Conservation (phyloP, 2,113 vertebrate genomes). For the Pangasianodon gigas region DNA sequence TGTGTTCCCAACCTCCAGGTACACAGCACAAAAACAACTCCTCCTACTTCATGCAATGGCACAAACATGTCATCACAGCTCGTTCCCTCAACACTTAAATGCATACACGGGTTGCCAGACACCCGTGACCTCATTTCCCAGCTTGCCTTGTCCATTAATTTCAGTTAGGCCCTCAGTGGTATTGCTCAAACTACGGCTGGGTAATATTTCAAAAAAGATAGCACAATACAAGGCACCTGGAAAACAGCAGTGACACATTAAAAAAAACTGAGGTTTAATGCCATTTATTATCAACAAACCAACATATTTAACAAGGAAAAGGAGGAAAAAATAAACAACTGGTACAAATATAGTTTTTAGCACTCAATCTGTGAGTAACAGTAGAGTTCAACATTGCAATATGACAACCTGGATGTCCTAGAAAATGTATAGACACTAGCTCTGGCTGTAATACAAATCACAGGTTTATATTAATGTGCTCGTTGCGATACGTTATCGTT, state of each 20-base stretch:
- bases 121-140: constrained; percentile 25
- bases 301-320: not conserved
- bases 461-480: not conserved
- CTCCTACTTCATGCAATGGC: constrained; percentile 18
- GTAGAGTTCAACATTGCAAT: not conserved
- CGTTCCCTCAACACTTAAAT: constrained; percentile 3
- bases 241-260: not conserved
- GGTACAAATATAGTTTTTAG: not conserved
- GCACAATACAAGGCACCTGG: not conserved
- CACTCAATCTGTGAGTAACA: not conserved
- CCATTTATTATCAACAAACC: not conserved
- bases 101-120: not conserved
- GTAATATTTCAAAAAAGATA: constrained; percentile 8
- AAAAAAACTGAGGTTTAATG: not conserved
- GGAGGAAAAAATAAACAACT: not conserved
- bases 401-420: not conserved
- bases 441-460: not conserved
- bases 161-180: constrained; percentile 8
- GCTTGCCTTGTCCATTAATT: constrained; percentile 29
- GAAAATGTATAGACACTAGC: not conserved
- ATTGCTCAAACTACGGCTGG: constrained; percentile 5
- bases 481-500: not conserved
- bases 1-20: constrained; percentile 20
- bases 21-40: constrained; percentile 2
- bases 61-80: constrained; percentile 43